Conservation (phyloP, 2,797 vertebrate species). For the Xiphorhynchus erythropygius region DNA sequence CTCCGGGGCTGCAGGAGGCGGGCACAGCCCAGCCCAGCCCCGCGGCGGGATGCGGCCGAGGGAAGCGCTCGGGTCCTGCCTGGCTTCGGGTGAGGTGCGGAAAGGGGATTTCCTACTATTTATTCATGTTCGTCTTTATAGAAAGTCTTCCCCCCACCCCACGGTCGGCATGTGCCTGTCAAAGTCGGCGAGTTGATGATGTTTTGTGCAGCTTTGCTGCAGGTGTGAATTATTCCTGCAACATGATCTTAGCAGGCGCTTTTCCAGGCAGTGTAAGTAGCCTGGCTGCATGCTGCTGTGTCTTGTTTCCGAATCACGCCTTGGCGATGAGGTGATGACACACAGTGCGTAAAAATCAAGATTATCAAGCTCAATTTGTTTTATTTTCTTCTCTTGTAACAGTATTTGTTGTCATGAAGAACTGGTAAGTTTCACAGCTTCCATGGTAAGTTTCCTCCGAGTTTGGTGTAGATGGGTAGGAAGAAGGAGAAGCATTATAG, state of each 20-base stretch:
- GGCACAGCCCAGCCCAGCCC: not conserved
- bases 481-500: not conserved
- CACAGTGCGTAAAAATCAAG: not conserved
- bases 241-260: not conserved
- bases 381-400: not conserved
- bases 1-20: not conserved
- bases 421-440: not conserved
- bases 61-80: not conserved
- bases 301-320: not conserved
- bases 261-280: not conserved
- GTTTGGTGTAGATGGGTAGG: not conserved
- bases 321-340: not conserved
- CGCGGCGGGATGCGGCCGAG: not conserved
- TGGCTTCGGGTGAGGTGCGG: rapidly evolving
- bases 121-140: rapidly evolving
- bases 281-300: not conserved
- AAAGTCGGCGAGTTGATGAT: not conserved
- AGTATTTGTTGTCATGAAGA: not conserved
- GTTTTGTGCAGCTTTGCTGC: not conserved
- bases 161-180: not conserved
- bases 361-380: not conserved
- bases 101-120: not conserved
- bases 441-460: not conserved
- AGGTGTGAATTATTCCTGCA: constrained; percentile 35
- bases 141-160: not conserved